These are phyloP conservation scores for Halocaridina rubra DNA, from an alignment of 2,888 invertebrate genomes.

Conservation along the genomic window DNA sequence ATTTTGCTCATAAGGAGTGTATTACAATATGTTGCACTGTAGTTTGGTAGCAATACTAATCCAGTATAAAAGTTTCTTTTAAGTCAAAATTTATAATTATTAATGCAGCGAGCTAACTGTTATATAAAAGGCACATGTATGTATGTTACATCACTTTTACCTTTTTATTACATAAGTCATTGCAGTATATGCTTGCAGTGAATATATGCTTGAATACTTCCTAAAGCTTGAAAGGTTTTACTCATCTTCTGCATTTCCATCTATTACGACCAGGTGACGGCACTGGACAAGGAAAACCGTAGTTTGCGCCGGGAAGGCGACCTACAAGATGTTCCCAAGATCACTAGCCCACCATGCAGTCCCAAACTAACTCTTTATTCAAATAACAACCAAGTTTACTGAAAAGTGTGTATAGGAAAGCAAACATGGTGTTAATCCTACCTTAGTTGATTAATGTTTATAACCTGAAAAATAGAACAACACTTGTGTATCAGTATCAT, in stretches of 20 bases:
- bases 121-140: too few relatives aligned
- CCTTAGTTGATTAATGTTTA: too few relatives aligned
- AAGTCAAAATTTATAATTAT: too few relatives aligned
- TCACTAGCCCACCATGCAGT: slow-evolving; percentile 42
- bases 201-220: neutral
- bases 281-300: slow-evolving; percentile 42
- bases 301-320: slow-evolving; percentile 36
- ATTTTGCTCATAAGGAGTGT: too few relatives aligned
- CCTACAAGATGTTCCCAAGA: slow-evolving; percentile 13
- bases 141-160: neutral
- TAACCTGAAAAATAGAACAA: too few relatives aligned
- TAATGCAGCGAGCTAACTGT: too few relatives aligned
- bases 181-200: neutral
- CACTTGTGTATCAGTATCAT: too few relatives aligned
- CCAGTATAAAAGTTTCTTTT: too few relatives aligned
- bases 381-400: slow-evolving; percentile 42
- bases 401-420: neutral
- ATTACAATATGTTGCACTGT: too few relatives aligned
- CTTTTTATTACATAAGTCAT: neutral
- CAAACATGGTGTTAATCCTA: too few relatives aligned
- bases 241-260: neutral
- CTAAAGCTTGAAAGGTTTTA: neutral
- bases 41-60: too few relatives aligned
- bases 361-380: slow-evolving; percentile 39
- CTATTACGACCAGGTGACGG: slow-evolving; percentile 26